Base-by-base conservation (phyloP, 2,797 vertebrate genomes). In the Glyptemys insculpta region DNA sequence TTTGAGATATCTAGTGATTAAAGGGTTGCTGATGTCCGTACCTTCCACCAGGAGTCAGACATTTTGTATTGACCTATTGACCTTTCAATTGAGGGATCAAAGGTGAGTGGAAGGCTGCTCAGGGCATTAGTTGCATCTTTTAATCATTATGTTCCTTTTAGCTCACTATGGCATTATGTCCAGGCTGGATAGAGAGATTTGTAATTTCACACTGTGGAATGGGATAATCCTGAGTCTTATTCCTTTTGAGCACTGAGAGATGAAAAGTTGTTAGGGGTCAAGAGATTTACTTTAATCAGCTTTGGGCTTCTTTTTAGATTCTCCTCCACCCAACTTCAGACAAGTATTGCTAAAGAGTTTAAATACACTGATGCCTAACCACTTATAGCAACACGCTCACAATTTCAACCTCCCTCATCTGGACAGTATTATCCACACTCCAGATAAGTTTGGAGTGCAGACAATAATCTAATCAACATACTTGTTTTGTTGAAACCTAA, bases 31-130 rank as follows among this genome's bases (percentile, higher is more conserved):
- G 50, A 0, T 57, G 53, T 65, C 79, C 86, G 85, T 91, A 50
- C 47, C 16, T 31, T 94, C 37, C 31, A 62, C 72, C 34, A 72
- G 83, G 37, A 0, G 34, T 49, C 85, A 89, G 0, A 0, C 5
- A 27, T 84, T 92, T 94, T 89, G 84, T 37, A 37, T 93, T 91
- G 94, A 88, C 79, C 11, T 72, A 4, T 78, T 92, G 81, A 80
- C 31, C 47, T 82, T 89, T 90, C 57, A n/a, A 50, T 12, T 57
- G 27, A 16, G 88, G 23, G 25, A 14, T 83, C 54, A 96, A 76
- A 85, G 21, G 5, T 68, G 19, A 65, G 21, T n/a, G 25, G 88
- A 91, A 90, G 56, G 11, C 19, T 90, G 7, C 49, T 92, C 16
- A 83, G 91, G 52, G 23, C 52, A 81, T 54, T 52, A 80, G 19